Evolutionary conservation across 2,113 vertebrate genomes (phyloP).

Genomic region (Apaloderma vittatum): DNA sequence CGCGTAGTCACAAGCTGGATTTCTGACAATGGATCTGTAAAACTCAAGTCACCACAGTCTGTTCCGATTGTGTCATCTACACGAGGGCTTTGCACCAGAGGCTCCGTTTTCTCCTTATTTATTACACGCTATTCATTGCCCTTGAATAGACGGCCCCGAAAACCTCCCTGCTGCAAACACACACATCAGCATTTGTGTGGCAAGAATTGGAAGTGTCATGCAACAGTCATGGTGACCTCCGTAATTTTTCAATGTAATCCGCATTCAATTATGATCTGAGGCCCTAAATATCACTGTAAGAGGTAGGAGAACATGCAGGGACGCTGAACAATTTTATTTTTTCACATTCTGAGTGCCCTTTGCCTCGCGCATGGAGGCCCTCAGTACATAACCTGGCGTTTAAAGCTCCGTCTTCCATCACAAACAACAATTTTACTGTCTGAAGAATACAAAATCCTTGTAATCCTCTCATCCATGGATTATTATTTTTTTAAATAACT

Average conservation of each 20-base stretch:
- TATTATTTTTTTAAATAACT: neutral
- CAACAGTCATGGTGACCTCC: neutral
- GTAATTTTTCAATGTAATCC: neutral
- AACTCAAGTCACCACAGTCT: neutral
- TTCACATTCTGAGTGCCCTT: neutral
- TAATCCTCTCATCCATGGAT: slow-evolving; percentile 30
- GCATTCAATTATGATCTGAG: neutral
- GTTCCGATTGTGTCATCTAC: neutral
- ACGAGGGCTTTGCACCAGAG: slow-evolving; percentile 33
- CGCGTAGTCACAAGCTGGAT: neutral
- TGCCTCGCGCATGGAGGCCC: neutral
- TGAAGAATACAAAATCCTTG: neutral
- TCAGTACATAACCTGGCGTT: neutral
- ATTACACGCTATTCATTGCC: slow-evolving; percentile 5
- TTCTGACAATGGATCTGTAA: slow-evolving; percentile 37
- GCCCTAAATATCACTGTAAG: neutral
- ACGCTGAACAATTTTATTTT: neutral
- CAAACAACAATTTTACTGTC: neutral
- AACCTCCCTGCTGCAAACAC: neutral
- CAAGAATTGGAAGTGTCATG: neutral
- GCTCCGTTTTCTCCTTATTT: neutral
- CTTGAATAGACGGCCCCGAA: neutral
- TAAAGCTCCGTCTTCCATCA: neutral
- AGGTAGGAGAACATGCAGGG: neutral
- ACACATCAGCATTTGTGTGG: neutral